Conservation (phyloP, 2,113 vertebrate genomes). For the Myrmecobius fasciatus region DNA sequence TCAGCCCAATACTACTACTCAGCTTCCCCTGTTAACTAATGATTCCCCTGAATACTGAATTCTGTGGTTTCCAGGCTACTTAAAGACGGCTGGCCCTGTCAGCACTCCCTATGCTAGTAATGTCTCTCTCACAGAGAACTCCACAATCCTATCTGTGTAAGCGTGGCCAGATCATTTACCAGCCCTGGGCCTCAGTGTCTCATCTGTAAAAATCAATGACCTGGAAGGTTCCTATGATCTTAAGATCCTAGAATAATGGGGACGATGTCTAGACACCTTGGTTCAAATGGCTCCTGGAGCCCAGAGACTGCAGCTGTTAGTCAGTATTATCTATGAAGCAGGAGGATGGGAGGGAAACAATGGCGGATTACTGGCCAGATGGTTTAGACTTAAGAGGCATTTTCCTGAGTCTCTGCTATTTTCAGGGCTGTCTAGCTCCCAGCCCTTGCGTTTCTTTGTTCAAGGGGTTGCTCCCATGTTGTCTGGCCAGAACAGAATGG, state of each 20-base stretch:
- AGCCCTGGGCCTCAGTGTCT: neutral
- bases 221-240: neutral
- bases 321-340: slow-evolving; percentile 1
- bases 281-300: slow-evolving; percentile 17
- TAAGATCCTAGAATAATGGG: slow-evolving; percentile 23
- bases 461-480: neutral
- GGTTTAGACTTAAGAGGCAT: neutral
- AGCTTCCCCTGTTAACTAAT: neutral
- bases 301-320: slow-evolving; percentile 13
- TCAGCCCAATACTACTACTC: neutral
- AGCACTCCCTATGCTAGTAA: neutral
- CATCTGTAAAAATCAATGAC: neutral
- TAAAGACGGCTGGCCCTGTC: neutral
- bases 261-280: neutral
- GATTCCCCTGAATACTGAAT: neutral
- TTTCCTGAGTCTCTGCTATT: slow-evolving; percentile 16
- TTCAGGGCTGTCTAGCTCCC: neutral
- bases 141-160: neutral
- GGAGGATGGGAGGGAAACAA: neutral
- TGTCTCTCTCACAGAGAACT: neutral
- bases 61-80: neutral
- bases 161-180: neutral
- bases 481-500: neutral
- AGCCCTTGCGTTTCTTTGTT: slow-evolving; percentile 8
- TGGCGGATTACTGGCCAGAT: neutral